These are phyloP conservation scores for Brachionus calyciflorus DNA, from an alignment of 1,140 invertebrate genomes.

Conservation along the genomic window DNA sequence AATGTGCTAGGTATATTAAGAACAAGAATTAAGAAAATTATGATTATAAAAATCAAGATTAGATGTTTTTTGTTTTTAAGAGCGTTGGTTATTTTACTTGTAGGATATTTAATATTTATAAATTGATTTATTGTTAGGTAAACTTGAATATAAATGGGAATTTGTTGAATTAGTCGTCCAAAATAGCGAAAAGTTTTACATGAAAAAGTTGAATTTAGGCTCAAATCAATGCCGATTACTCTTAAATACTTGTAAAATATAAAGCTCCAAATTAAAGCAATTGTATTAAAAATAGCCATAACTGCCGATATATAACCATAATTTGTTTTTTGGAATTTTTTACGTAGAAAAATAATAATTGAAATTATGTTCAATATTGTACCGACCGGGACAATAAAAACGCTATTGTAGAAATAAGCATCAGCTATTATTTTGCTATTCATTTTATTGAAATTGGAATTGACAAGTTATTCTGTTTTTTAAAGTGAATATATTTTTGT, in stretches of 20 bases:
- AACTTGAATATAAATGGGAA: conserved; percentile 36
- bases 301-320: conserved; percentile 5
- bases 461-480: not conserved
- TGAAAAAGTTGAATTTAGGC: not conserved
- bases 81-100: not conserved
- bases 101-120: not conserved
- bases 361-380: not conserved
- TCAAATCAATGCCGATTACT: conserved; percentile 15
- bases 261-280: not conserved
- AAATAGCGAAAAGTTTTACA: conserved; percentile 3
- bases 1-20: not conserved
- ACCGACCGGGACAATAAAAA: conserved; percentile 18
- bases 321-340: conserved; percentile 9
- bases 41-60: not conserved
- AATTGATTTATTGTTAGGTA: not conserved
- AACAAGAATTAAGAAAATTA: not conserved
- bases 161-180: not conserved
- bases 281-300: not conserved
- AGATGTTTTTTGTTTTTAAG: not conserved
- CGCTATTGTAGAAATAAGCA: not conserved
- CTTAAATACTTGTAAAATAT: conserved; percentile 25
- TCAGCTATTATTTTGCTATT: not conserved
- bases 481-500: not conserved
- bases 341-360: conserved; percentile 4
- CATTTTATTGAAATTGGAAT: not conserved